phyloP scores from a whole-genome alignment of 2,113 vertebrate genomes.

The Artemisiospiza belli region DNA sequence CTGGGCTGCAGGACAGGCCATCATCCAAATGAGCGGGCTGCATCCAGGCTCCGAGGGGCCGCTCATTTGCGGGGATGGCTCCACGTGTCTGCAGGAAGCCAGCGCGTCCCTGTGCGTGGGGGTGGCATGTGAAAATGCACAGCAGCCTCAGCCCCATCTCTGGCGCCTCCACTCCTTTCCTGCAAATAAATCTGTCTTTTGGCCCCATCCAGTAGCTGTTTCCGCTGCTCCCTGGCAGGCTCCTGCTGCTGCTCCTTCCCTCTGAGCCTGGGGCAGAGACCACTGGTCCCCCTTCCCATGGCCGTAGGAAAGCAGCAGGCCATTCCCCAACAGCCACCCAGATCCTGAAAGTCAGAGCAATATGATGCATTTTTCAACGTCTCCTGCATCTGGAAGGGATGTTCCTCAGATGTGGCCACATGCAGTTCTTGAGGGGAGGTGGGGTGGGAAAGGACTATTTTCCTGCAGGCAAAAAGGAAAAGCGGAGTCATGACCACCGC shows the following conservation, averaged over 20 bases:
- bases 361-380: neutral
- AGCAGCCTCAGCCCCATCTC: neutral
- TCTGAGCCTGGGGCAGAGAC: neutral
- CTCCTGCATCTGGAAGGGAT: neutral
- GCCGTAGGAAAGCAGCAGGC: neutral
- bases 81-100: neutral
- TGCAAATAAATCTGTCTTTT: neutral
- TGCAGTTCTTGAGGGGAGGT: neutral
- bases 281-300: rapidly evolving
- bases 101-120: rapidly evolving
- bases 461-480: neutral
- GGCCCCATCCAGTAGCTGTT: neutral
- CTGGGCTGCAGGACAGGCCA: neutral
- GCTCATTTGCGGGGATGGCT: rapidly evolving
- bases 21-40: neutral
- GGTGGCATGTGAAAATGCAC: neutral
- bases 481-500: rapidly evolving
- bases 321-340: neutral
- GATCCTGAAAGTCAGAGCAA: neutral
- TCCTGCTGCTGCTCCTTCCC: neutral
- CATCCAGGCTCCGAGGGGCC: rapidly evolving
- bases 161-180: rapidly evolving
- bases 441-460: neutral
- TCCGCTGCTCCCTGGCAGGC: neutral
- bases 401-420: neutral